A percentile compares a stretch with the other conserved stretches of the same genome.
These are phyloP conservation scores for Gymnobelideus leadbeateri DNA, from an alignment of 2,113 vertebrate species.

Conservation along the genomic window DNA sequence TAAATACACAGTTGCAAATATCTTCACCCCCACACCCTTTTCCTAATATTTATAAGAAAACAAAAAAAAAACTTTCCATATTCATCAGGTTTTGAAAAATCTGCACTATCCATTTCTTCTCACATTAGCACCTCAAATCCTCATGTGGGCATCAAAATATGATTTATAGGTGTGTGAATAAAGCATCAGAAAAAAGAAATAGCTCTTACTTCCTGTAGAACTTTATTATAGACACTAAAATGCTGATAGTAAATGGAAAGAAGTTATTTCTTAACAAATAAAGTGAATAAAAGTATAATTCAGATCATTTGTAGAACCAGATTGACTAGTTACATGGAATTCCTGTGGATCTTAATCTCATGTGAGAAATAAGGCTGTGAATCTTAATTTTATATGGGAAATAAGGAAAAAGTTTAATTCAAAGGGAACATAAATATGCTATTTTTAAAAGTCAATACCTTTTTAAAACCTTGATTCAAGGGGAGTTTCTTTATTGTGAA, in stretches of 20 bases:
- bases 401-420: constrained; percentile 12
- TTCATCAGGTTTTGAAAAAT: constrained; percentile 21
- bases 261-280: neutral
- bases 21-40: too few relatives aligned
- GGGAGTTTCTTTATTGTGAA: neutral
- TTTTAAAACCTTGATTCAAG: neutral
- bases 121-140: constrained; percentile 5
- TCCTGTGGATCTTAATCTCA: neutral
- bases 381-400: neutral
- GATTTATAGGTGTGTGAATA: constrained; percentile 8
- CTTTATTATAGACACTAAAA: neutral
- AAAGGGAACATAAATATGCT: neutral
- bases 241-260: neutral
- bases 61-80: neutral
- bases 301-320: neutral
- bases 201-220: neutral
- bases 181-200: constrained; percentile 8
- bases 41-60: neutral
- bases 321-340: neutral
- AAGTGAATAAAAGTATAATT: neutral
- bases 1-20: neutral
- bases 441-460: constrained; percentile 18
- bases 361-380: neutral
- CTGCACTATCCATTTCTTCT: neutral
- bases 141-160: neutral